These are phyloP conservation scores for Chelon labrosus DNA, from an alignment of 2,797 vertebrate species.

Conservation along the genomic window DNA sequence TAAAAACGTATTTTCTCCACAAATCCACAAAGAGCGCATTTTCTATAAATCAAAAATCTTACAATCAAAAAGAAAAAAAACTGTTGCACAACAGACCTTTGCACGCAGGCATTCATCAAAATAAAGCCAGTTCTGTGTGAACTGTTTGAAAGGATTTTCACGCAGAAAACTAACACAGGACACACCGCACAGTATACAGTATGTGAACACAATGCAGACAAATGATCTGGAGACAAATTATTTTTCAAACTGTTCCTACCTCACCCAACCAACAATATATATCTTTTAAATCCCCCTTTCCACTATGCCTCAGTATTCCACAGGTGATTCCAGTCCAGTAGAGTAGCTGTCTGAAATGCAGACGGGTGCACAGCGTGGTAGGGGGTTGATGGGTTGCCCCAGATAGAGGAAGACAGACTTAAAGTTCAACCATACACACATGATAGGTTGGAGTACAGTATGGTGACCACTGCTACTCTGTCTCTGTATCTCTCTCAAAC, in stretches of 20 bases:
- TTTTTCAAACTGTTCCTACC: constrained; percentile 10
- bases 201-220: constrained; percentile 19
- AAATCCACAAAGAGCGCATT: neutral
- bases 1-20: neutral
- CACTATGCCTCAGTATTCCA: constrained; percentile 38
- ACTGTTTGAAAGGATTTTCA: constrained; percentile 13
- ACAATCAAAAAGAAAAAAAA: constrained; percentile 1
- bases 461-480: constrained; percentile 20
- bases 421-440: constrained; percentile 56
- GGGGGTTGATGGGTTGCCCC: constrained; percentile 65
- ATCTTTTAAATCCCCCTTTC: neutral
- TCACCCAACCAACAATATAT: constrained; percentile 13
- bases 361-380: constrained; percentile 21
- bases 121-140: constrained; percentile 15
- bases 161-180: constrained; percentile 15
- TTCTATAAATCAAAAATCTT: constrained; percentile 17
- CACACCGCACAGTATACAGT: neutral
- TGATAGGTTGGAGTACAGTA: constrained; percentile 4
- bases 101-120: constrained; percentile 6
- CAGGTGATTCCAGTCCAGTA: constrained; percentile 40
- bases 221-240: constrained; percentile 31
- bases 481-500: constrained; percentile 6
- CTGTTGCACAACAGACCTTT: constrained; percentile 11
- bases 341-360: constrained; percentile 54
- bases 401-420: constrained; percentile 58